Conservation (phyloP, 2,113 vertebrate genomes). For the Platichthys flesus region DNA sequence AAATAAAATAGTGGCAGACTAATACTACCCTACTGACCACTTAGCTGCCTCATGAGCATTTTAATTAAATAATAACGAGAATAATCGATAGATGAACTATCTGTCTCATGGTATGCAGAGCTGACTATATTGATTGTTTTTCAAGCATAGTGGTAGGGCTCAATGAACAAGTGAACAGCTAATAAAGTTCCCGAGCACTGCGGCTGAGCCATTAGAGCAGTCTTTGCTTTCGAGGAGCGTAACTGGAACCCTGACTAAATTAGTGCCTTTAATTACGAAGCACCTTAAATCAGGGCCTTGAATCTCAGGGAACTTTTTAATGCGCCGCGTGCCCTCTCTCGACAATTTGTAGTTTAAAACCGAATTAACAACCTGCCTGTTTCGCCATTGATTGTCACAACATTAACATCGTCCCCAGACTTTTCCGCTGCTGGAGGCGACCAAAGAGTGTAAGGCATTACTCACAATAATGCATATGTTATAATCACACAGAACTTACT, state of each 20-base stretch:
- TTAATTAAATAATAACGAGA: conserved; percentile 42
- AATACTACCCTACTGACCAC: conserved; percentile 15
- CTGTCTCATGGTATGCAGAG: conserved; percentile 12
- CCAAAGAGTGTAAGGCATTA: conserved; percentile 97
- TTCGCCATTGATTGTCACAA: conserved; percentile 94
- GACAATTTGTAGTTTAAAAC: conserved; percentile 91
- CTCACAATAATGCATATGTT: conserved; percentile 99
- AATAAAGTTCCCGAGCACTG: conserved; percentile 37
- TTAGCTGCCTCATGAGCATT: conserved; percentile 19
- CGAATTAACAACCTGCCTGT: conserved; percentile 90
- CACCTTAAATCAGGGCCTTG: conserved; percentile 88
- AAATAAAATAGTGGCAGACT: background rate
- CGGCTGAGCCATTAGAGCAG: conserved; percentile 41
- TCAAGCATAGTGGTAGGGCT: conserved; percentile 5
- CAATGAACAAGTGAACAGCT: conserved; percentile 31
- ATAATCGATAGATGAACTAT: conserved; percentile 32
- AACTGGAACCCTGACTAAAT: conserved; percentile 89
- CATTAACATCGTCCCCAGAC: conserved; percentile 91
- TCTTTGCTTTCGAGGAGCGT: conserved; percentile 83
- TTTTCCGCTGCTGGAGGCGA: conserved; percentile 89
- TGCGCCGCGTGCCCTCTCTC: conserved; percentile 88
- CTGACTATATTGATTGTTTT: conserved; percentile 50
- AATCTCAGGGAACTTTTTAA: conserved; percentile 89
- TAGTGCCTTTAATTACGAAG: conserved; percentile 90
- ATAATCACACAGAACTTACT: conserved; percentile 99